Evolutionary conservation across 2,888 invertebrate species (phyloP), one percentile per base, ranked within the genome.

Genomic region (Chironomus tentans): DNA sequence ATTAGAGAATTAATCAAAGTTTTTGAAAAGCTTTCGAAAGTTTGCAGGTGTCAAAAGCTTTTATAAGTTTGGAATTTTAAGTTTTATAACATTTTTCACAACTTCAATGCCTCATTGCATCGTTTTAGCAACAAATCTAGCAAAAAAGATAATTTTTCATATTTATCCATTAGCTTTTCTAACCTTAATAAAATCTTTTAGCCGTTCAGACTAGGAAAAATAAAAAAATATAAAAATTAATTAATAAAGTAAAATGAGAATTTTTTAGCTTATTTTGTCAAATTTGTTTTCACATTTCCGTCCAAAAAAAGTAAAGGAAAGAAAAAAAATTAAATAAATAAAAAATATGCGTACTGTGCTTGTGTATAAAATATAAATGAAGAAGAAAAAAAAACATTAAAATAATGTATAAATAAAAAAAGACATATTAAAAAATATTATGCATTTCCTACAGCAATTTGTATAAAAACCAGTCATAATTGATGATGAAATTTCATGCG

Each of bases 261-360:
- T 15, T 10, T 38, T 38, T 65, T 21, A 62, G 62, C 13, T 65
- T 65, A 21, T 65, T 22, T 22, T 65, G 18, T 65, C 22, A 21
- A 71, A 22, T 50, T 71, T 71, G 12, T 15, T 73, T 73, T 73
- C 73, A 73, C 21, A 65, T 73, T 73, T 73, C 73, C 73, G 73
- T 73, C 73, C 73, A 73, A 73, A 28, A 15, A 38, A 68, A 65
- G 12, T 21, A 65, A 65, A 65, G 4, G 22, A 24, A 65, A 62
- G 62, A 7, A 50, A 50, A 50, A 50, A 38, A 38, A 38, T 7
- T 7, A 50, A 50, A 56, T 18, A 65, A 65, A 21, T 18, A 65
- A 65, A 22, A 18, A 65, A 68, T 28, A 68, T 24, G 28, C 68
- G 28, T 18, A 56, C 56, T 56, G 56, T 56, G 56, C 56, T 56